Evolutionary conservation across 2,797 vertebrate genomes (phyloP), one percentile per base, ranked within the genome.

Genomic region (Lindbergichthys nudifrons): DNA sequence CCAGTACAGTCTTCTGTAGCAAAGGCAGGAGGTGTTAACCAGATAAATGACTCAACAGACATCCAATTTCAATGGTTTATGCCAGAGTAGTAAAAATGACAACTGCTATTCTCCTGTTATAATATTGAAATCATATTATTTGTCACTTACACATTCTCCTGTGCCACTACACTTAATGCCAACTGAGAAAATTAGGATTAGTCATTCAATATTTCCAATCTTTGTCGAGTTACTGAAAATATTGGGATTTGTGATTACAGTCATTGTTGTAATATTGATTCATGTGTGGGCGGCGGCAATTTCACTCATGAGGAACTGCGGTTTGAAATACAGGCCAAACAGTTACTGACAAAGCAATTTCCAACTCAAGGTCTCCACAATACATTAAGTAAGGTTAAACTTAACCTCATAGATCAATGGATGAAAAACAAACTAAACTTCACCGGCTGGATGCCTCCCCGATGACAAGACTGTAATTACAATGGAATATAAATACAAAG

Each of bases 1-100:
- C 26, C 64, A 43, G 59, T 18, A 52, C 46, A 64, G 53, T 79
- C 65, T 57, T 68, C 62, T 45, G 68, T 69, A 58, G 76, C 57
- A 71, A 75, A 84, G 53, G 52, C 63, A 53, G 45, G 73, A 23
- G 60, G 84, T 81, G 80, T 85, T 80, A 82, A 88, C 78, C 87
- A 80, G 82, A 89, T 83, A 88, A 92, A 91, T 70, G 80, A 89
- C 78, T 75, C 74, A 36, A 82, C 65, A 67, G 81, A 80, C 88
- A 85, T 89, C 87, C 82, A 87, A 86, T 92, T 87, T 70, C 71
- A 87, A 77, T 75, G 77, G 61, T 92, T 91, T 92, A 90, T 90
- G 70, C 72, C 73, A 63, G 62, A 81, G 79, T 72, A 76, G 83
- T 91, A 92, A 90, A 92, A 93, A 91, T 41, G 61, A 87, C 87